Evolutionary conservation across 2,888 invertebrate species (phyloP).

Genomic region (Taphrorychus bicolor): DNA sequence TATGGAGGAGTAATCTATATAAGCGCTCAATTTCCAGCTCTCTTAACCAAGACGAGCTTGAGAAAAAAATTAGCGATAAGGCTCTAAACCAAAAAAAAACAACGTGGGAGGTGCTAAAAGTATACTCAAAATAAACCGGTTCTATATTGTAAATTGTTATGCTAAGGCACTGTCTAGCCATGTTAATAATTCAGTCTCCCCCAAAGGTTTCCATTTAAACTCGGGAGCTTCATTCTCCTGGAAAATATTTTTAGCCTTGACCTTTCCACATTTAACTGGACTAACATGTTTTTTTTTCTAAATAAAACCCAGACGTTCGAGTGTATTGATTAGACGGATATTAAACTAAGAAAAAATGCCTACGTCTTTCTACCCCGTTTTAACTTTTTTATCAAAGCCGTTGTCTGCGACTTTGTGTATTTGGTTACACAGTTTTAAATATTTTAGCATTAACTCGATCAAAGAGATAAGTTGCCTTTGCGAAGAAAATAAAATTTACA

Average conservation of each 20-base stretch:
- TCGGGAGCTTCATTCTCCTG: neutral
- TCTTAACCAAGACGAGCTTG: too few species aligned
- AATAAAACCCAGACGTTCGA: constrained; percentile 40
- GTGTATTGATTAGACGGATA: constrained; percentile 41
- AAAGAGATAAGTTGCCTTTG: too few species aligned
- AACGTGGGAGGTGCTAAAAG: too few species aligned
- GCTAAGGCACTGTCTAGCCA: too few species aligned
- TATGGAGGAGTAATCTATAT: neutral
- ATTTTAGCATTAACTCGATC: neutral
- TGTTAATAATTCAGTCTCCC: too few species aligned
- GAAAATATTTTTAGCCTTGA: constrained; percentile 1
- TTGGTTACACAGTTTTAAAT: neutral
- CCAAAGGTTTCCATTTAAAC: too few species aligned
- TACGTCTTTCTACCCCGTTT: constrained; percentile 28
- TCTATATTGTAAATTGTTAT: too few species aligned
- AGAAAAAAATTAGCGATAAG: too few species aligned
- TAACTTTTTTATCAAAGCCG: constrained; percentile 29
- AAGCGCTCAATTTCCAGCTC: too few species aligned
- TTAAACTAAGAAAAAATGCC: constrained; percentile 34
- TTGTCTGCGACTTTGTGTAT: constrained; percentile 26
- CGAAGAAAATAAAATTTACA: too few species aligned
- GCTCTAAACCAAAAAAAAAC: too few species aligned
- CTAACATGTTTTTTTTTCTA: constrained; percentile 34
- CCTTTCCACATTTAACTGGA: constrained; percentile 21
- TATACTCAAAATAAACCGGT: neutral